A percentile compares a stretch with the other conserved stretches of the same genome.
These are phyloP conservation scores for Columbina picui DNA, from an alignment of 2,113 vertebrate genomes.

Conservation along the genomic window DNA sequence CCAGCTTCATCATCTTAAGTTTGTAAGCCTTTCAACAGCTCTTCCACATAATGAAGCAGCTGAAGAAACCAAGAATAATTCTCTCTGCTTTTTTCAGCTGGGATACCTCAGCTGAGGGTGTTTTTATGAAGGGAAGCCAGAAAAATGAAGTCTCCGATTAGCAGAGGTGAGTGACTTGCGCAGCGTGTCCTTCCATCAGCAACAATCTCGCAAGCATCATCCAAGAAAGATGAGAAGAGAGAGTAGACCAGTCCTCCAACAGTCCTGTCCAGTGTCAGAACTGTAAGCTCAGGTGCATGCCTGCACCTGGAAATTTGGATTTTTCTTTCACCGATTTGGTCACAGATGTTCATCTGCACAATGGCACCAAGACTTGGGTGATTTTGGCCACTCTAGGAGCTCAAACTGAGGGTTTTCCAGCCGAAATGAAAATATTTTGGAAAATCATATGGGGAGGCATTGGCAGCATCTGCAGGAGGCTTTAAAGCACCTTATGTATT, in stretches of 20 bases:
- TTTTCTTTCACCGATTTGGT: neutral
- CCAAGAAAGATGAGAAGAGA: neutral
- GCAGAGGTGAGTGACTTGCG: neutral
- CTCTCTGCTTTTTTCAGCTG: neutral
- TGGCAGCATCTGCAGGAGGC: neutral
- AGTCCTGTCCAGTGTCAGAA: neutral
- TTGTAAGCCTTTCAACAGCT: neutral
- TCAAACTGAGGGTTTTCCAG: neutral
- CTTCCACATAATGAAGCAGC: neutral
- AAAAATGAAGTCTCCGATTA: neutral
- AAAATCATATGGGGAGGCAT: rapidly evolving
- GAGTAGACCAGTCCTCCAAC: rapidly evolving
- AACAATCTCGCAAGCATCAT: neutral
- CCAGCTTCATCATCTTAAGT: neutral
- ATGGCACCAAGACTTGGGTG: neutral
- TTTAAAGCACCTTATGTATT: neutral
- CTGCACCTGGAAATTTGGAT: neutral
- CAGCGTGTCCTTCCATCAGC: neutral
- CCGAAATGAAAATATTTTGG: neutral
- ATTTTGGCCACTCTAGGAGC: neutral
- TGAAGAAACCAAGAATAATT: neutral
- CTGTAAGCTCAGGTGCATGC: neutral
- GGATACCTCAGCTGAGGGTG: neutral
- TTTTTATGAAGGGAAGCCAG: neutral
- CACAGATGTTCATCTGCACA: neutral